A percentile compares a stretch with the other conserved stretches of the same genome.
Conservation (phyloP, 2,888 invertebrate species). For the Vanessa cardui region DNA sequence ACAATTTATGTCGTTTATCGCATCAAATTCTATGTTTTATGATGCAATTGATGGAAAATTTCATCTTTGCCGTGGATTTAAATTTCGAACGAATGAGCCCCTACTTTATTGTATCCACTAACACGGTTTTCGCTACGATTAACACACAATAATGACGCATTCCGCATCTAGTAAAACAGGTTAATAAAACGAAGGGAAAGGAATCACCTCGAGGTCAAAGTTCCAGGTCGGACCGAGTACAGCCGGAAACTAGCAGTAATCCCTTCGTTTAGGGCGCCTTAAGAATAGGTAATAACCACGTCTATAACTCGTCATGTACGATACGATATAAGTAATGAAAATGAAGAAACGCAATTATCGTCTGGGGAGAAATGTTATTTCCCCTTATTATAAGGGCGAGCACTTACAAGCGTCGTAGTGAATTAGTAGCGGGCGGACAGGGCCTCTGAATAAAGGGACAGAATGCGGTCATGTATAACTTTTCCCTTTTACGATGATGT, state of each 20-base stretch:
- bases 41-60: too few relatives aligned
- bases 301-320: conserved; percentile 45
- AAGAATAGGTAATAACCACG: conserved; percentile 50
- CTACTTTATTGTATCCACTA: neutral
- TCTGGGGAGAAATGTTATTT: conserved; percentile 49
- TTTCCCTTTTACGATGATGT: conserved; percentile 40
- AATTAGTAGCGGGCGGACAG: conserved; percentile 51
- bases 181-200: conserved; percentile 68
- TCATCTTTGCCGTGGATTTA: too few relatives aligned
- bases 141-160: conserved; percentile 1
- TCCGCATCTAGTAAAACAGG: conserved; percentile 58
- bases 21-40: too few relatives aligned
- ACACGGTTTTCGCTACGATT: neutral
- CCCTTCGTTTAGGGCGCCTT: conserved; percentile 57
- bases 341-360: conserved; percentile 58
- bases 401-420: conserved; percentile 50
- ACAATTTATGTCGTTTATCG: too few relatives aligned
- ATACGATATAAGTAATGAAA: conserved; percentile 54
- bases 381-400: conserved; percentile 50
- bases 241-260: conserved; percentile 67
- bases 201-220: conserved; percentile 72
- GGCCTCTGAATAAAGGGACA: conserved; percentile 44
- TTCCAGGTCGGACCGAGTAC: conserved; percentile 67
- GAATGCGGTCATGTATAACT: conserved; percentile 45
- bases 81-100: neutral